A percentile compares a stretch with the other conserved stretches of the same genome.
Conservation (phyloP, 2,113 vertebrate species). For the Serinus canaria region DNA sequence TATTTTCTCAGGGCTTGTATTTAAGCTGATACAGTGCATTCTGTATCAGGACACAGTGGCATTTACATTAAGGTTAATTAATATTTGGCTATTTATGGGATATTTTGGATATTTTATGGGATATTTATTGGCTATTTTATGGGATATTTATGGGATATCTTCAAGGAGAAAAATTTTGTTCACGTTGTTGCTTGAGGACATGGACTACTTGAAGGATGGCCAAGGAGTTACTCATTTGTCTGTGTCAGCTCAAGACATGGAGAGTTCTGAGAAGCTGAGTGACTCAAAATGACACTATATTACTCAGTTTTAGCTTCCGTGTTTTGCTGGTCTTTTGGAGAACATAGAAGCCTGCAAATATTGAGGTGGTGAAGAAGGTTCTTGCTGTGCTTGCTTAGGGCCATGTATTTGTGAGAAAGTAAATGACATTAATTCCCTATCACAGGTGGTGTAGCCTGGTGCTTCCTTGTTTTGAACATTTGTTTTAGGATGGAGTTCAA, state of each 20-base stretch:
- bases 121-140: not conserved
- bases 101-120: not conserved
- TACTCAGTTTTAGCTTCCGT: not conserved
- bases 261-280: not conserved
- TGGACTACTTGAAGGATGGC: not conserved
- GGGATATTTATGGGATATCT: not conserved
- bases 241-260: not conserved
- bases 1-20: not conserved
- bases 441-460: not conserved
- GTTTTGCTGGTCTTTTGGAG: not conserved
- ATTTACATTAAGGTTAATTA: not conserved
- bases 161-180: not conserved
- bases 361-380: not conserved
- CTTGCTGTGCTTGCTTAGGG: not conserved
- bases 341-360: not conserved
- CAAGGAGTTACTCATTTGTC: not conserved
- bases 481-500: not conserved
- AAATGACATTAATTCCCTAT: not conserved
- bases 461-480: not conserved
- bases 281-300: not conserved
- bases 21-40: not conserved
- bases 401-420: not conserved
- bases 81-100: not conserved
- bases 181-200: not conserved
- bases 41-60: not conserved